Evolutionary conservation across 1,140 invertebrate genomes (phyloP), one percentile per base, ranked within the genome.

Genomic region (Tetramorium parvispinum): DNA sequence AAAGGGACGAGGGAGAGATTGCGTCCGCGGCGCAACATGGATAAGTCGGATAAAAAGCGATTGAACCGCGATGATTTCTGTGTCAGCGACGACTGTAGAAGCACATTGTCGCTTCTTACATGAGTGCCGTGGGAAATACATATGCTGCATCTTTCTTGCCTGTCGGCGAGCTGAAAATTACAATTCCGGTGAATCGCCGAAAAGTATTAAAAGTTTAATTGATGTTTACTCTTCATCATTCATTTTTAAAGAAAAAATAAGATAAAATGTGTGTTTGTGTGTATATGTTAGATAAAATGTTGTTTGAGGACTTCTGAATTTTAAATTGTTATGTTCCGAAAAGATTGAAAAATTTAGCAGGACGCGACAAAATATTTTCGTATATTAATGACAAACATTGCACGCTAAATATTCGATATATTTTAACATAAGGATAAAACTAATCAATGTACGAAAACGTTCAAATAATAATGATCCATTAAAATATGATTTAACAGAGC

Each of bases 11-110:
- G 16, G 3, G n/a, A 63, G 40, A 16, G 18, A 13, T 65, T 40
- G 43, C 43, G 6, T 37, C 27, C 65, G 53, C 51, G 43, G n/a
- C 53, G 37, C 27, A 70, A 81, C 66, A 55, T 24, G 68, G 53
- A 83, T 83, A 83, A 59, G n/a, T 83, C n/a, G 68, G 66, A 83
- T 73, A 46, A 73, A 73, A 75, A 49, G 27, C 66, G 68, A 83
- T 83, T 40, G 79, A 83, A 49, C 40, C 24, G 24, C 68, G 40
- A 13, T 61, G 40, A 61, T 83, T 49, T 46, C 24, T 46, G 11
- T 46, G 13, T 40, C 78, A 43, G 61, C 49, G 32, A 37, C 46
- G 24, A 32, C 21, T 70, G 65, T 16, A 70, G 32, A 55, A 81
- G 37, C 46, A 21, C 78, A 81, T 71, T 81, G 70, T 55, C 65